A percentile compares a stretch with the other conserved stretches of the same genome.
These are phyloP conservation scores for Psilopsiagon aymara DNA, from an alignment of 2,113 vertebrate species.

Conservation along the genomic window DNA sequence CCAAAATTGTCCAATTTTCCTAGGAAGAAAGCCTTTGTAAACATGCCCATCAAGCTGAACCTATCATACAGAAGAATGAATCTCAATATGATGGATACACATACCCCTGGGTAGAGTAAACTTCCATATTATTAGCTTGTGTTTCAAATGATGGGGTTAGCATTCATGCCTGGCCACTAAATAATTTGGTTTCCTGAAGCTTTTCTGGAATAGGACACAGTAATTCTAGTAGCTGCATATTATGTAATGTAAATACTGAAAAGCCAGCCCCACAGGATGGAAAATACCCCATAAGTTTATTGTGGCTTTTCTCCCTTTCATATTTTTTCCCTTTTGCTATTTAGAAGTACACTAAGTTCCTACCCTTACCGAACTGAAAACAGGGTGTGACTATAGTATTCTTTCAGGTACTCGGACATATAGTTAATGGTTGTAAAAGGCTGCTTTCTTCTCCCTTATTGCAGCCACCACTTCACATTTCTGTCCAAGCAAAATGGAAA, in stretches of 20 bases:
- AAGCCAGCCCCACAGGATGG: not conserved
- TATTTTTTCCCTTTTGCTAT: not conserved
- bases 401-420: slow-evolving; percentile 48
- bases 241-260: slow-evolving; percentile 30
- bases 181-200: slow-evolving; percentile 41
- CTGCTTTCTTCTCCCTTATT: not conserved
- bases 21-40: slow-evolving; percentile 4
- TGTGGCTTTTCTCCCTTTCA: slow-evolving; percentile 8
- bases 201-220: slow-evolving; percentile 21
- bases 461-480: not conserved
- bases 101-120: not conserved
- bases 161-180: not conserved
- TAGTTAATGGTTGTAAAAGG: not conserved
- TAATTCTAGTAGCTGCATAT: slow-evolving; percentile 56
- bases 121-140: slow-evolving; percentile 28
- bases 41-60: not conserved
- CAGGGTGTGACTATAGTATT: not conserved
- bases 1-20: not conserved
- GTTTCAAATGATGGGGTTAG: slow-evolving; percentile 36
- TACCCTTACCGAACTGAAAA: not conserved
- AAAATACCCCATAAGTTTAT: slow-evolving; percentile 19
- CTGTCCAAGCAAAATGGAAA: slow-evolving; percentile 52
- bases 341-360: not conserved
- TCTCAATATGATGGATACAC: not conserved
- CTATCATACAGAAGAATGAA: not conserved